Evolutionary conservation across 2,113 vertebrate species (phyloP).

Genomic region (Bufo gargarizans): DNA sequence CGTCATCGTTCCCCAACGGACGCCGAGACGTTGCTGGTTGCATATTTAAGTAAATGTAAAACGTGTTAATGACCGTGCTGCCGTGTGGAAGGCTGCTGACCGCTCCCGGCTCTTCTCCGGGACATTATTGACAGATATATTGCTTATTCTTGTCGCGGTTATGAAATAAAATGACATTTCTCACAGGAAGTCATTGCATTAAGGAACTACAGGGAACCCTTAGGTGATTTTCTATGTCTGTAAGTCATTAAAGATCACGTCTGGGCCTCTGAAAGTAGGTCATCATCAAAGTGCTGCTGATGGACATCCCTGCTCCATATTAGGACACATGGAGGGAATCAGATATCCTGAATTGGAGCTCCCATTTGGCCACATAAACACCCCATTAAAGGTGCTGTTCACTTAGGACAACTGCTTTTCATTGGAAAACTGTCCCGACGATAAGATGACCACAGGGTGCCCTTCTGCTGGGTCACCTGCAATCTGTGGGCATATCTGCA

Average conservation of each 20-base stretch:
- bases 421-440: too few species aligned
- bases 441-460: too few species aligned
- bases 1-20: slow-evolving; percentile 69
- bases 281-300: neutral
- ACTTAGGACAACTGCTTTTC: too few species aligned
- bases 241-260: neutral
- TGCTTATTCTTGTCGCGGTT: slow-evolving; percentile 78
- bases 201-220: slow-evolving; percentile 70
- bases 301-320: neutral
- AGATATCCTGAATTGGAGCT: neutral
- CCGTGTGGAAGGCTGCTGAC: slow-evolving; percentile 70
- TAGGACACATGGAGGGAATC: neutral
- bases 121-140: slow-evolving; percentile 80
- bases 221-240: neutral
- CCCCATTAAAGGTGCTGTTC: too few species aligned
- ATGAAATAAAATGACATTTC: slow-evolving; percentile 71
- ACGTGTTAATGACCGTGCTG: slow-evolving; percentile 67
- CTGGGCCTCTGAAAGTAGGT: slow-evolving; percentile 10
- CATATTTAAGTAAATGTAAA: slow-evolving; percentile 66
- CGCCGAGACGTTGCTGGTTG: slow-evolving; percentile 51
- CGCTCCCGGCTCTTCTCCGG: slow-evolving; percentile 63
- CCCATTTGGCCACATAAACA: neutral
- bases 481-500: too few species aligned
- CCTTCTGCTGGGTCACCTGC: too few species aligned
- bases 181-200: slow-evolving; percentile 76